Percentiles rank a stretch among this genome's conserved stretches.
These are phyloP conservation scores for Cerastis leucographa DNA, from an alignment of 2,888 invertebrate genomes.

Conservation along the genomic window DNA sequence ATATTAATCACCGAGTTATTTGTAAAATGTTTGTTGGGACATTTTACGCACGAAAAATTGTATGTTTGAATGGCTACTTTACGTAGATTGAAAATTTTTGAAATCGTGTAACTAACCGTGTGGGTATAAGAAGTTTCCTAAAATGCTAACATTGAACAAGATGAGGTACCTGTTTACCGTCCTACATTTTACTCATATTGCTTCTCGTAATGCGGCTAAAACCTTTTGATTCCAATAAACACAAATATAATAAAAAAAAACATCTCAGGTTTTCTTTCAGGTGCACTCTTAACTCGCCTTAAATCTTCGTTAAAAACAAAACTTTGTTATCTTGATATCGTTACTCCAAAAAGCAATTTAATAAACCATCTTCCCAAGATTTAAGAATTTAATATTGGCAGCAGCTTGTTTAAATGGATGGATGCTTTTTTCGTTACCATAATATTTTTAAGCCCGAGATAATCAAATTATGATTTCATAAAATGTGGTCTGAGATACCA, in stretches of 20 bases:
- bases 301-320: conserved; percentile 49
- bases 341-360: conserved; percentile 72
- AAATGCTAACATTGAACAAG: background rate
- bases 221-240: background rate
- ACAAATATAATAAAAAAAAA: background rate
- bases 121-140: background rate
- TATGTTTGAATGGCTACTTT: background rate
- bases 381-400: conserved; percentile 87
- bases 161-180: background rate
- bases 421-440: conserved; percentile 83
- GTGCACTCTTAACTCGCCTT: conserved; percentile 34
- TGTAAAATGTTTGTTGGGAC: conserved; percentile 56
- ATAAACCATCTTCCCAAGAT: conserved; percentile 76
- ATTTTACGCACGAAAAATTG: conserved; percentile 9
- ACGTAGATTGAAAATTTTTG: background rate
- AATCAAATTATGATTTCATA: conserved; percentile 83
- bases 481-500: conserved; percentile 68
- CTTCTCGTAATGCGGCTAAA: background rate
- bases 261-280: conserved; percentile 19
- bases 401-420: conserved; percentile 84
- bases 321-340: conserved; percentile 55
- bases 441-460: conserved; percentile 76
- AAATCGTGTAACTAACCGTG: background rate
- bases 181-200: background rate
- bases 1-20: conserved; percentile 74